Conservation (phyloP, 2,113 vertebrate genomes). For the Castor canadensis region DNA sequence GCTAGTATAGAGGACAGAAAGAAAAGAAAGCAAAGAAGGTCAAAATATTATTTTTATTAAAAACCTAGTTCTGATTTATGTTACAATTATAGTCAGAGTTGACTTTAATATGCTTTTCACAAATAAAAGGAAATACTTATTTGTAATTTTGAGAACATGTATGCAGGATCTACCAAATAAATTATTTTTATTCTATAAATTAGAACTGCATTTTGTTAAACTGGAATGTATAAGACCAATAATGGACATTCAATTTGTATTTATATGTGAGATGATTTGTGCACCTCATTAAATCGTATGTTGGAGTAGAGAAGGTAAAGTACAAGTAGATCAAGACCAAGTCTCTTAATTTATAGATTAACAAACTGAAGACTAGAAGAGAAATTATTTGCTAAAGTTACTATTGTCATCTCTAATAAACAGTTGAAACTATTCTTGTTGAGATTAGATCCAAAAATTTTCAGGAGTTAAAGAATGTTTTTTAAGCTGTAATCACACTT, state of each 20-base stretch:
- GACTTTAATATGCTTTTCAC: neutral
- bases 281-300: neutral
- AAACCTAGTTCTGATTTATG: neutral
- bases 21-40: neutral
- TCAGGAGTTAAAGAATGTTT: neutral
- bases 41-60: conserved; percentile 16
- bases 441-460: neutral
- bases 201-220: neutral
- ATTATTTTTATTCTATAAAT: neutral
- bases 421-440: neutral
- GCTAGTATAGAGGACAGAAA: neutral
- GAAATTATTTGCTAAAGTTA: neutral
- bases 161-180: neutral
- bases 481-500: neutral
- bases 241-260: neutral
- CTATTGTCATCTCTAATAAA: neutral
- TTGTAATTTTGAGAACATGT: neutral
- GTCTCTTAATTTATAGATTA: neutral
- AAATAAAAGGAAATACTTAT: neutral
- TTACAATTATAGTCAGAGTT: neutral
- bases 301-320: neutral
- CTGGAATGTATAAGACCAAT: neutral
- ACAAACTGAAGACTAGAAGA: neutral
- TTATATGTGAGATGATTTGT: neutral
- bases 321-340: neutral